These are phyloP conservation scores for Drosophila kepulauana DNA, from an alignment of 1,140 invertebrate genomes.

Conservation along the genomic window DNA sequence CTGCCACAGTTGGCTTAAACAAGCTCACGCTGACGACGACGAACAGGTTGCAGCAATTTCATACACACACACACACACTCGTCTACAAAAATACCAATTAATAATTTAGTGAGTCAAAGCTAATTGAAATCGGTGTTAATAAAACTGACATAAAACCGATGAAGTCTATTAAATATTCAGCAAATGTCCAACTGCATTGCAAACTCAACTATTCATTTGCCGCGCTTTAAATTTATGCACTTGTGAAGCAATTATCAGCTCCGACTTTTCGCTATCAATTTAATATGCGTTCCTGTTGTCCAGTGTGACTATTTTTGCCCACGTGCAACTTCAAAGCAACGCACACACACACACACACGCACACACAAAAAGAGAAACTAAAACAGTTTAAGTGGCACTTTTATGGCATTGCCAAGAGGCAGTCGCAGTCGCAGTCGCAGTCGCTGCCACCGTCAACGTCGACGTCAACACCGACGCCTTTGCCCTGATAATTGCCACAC, in stretches of 20 bases:
- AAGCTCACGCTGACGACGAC: neutral
- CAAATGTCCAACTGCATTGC: neutral
- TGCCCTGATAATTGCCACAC: slow-evolving; percentile 64
- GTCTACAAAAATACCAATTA: slow-evolving; percentile 32
- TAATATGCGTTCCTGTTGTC: slow-evolving; percentile 5
- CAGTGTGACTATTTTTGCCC: slow-evolving; percentile 23
- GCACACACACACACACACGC: slow-evolving; percentile 26
- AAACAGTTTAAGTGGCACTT: slow-evolving; percentile 81
- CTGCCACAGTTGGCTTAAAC: slow-evolving; percentile 32
- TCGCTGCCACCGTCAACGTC: neutral
- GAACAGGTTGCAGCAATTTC: slow-evolving; percentile 22
- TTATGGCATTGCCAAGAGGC: slow-evolving; percentile 70
- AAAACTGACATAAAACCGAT: neutral
- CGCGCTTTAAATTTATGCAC: neutral
- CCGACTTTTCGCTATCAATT: neutral
- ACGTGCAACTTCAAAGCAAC: slow-evolving; percentile 64
- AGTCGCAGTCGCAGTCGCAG: slow-evolving; percentile 9
- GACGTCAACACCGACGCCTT: slow-evolving; percentile 22
- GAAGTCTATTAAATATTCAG: slow-evolving; percentile 4
- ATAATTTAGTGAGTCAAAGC: slow-evolving; percentile 24
- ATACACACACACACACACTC: slow-evolving; percentile 21
- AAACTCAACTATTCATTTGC: neutral
- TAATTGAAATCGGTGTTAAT: slow-evolving; percentile 11
- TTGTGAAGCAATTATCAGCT: neutral
- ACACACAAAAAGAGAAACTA: slow-evolving; percentile 57